Percentiles rank a stretch among this genome's conserved stretches.
Evolutionary conservation across 1,140 invertebrate species (phyloP).

Genomic region (Pemphigus obesinymphae): DNA sequence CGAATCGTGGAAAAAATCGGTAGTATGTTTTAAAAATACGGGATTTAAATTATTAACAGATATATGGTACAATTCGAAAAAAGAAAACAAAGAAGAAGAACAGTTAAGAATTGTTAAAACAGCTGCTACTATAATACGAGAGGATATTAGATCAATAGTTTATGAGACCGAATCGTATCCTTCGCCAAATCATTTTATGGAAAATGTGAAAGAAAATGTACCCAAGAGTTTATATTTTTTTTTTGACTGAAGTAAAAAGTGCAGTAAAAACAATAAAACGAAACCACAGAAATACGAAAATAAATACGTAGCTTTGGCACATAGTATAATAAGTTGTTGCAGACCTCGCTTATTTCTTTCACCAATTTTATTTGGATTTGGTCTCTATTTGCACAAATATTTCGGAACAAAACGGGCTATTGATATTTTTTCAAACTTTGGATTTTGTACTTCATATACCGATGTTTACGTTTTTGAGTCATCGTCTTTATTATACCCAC

Average conservation of each 20-base stretch:
- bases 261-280: background rate
- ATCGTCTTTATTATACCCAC: background rate
- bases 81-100: background rate
- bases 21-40: background rate
- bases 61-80: background rate
- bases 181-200: background rate
- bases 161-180: background rate
- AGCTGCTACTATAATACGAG: background rate
- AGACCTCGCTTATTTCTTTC: background rate
- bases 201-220: background rate
- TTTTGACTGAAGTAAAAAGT: background rate
- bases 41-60: background rate
- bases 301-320: background rate
- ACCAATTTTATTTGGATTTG: background rate
- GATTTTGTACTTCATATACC: background rate
- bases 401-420: background rate
- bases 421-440: slow-evolving; percentile 12
- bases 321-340: background rate
- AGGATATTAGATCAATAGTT: background rate
- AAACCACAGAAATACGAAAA: background rate
- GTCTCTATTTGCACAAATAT: background rate
- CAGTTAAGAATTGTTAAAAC: background rate
- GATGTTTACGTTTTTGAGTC: background rate
- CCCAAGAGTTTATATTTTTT: background rate
- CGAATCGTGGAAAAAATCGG: background rate